Evolutionary conservation across 2,888 invertebrate genomes (phyloP).

Genomic region (Sarcophaga rosellei): DNA sequence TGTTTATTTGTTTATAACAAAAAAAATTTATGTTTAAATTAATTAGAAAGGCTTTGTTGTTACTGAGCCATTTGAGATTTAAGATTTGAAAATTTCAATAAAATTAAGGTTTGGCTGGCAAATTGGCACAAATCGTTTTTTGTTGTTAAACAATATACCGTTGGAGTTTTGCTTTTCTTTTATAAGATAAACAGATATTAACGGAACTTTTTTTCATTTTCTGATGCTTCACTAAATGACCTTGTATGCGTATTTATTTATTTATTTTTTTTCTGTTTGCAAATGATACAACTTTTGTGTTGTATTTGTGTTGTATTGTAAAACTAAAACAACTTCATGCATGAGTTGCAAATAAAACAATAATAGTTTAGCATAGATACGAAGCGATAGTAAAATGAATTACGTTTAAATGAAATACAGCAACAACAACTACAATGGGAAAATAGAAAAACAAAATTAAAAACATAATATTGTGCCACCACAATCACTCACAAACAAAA

Average conservation of each 20-base stretch:
- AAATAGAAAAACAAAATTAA: slow-evolving; percentile 18
- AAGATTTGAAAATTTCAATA: too few species aligned
- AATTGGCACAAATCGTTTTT: slow-evolving; percentile 28
- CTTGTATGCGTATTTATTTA: slow-evolving; percentile 59
- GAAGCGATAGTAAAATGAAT: slow-evolving; percentile 42
- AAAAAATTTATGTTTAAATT: too few species aligned
- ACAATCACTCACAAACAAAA: too few species aligned
- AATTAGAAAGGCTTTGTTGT: too few species aligned
- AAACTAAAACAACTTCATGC: slow-evolving; percentile 60
- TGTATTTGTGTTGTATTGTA: background rate
- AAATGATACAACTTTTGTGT: slow-evolving; percentile 1
- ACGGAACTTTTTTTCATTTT: slow-evolving; percentile 7
- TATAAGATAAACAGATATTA: slow-evolving; percentile 37
- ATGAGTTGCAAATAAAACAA: slow-evolving; percentile 58
- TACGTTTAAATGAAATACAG: slow-evolving; percentile 42
- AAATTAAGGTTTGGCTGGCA: slow-evolving; percentile 26
- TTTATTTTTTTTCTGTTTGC: background rate
- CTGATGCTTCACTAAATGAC: slow-evolving; percentile 35
- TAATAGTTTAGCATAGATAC: background rate
- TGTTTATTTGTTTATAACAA: too few species aligned
- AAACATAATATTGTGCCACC: background rate
- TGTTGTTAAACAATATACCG: background rate
- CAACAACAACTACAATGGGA: slow-evolving; percentile 17
- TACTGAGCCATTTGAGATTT: too few species aligned
- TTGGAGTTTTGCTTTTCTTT: background rate